Conservation (phyloP, 2,888 invertebrate species). For the Hololepta plana region DNA sequence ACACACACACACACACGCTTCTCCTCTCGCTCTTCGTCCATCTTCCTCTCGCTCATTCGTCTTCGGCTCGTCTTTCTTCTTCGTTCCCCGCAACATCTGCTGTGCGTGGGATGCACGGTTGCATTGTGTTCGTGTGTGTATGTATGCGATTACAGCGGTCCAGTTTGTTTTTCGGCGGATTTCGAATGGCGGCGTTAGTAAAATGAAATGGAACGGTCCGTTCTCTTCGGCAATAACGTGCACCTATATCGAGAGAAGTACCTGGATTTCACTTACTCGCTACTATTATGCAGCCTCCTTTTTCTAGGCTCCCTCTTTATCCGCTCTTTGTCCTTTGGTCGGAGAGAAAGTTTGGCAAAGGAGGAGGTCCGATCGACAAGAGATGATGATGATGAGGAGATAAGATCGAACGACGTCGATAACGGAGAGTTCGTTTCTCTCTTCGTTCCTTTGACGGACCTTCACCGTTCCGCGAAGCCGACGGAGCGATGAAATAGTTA, state of each 20-base stretch:
- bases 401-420: constrained; percentile 22
- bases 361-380: constrained; percentile 13
- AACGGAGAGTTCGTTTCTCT: too few relatives aligned
- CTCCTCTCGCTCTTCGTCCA: constrained; percentile 2
- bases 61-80: constrained; percentile 21
- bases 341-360: constrained; percentile 27
- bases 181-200: too few relatives aligned
- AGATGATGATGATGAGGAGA: constrained; percentile 15
- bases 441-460: too few relatives aligned
- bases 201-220: too few relatives aligned
- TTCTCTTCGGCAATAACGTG: too few relatives aligned
- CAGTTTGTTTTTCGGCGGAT: constrained; percentile 14
- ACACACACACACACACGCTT: background rate
- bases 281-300: too few relatives aligned
- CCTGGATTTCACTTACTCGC: too few relatives aligned
- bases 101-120: constrained; percentile 18
- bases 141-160: constrained; percentile 21
- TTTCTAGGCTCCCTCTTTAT: too few relatives aligned
- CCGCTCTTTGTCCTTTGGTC: constrained; percentile 10
- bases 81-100: constrained; percentile 18
- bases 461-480: too few relatives aligned
- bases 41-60: too few relatives aligned
- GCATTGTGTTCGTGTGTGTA: constrained; percentile 18
- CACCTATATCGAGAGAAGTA: too few relatives aligned
- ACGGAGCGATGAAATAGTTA: too few relatives aligned